Base-by-base conservation (phyloP, 1,140 invertebrate species). In the Diorhabda elongata region DNA sequence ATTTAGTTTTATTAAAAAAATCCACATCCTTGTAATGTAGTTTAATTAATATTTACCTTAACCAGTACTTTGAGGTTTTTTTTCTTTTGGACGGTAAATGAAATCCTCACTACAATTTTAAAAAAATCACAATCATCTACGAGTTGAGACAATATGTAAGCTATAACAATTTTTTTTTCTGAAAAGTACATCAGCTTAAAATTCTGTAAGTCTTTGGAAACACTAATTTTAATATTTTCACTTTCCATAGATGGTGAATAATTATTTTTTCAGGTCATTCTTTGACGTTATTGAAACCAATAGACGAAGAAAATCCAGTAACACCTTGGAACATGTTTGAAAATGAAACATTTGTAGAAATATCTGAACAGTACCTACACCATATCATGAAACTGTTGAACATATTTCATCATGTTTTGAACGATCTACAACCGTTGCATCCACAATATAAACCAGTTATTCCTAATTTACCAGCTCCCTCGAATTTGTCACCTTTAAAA, bases 401-500 rank as follows among this genome's bases (percentile, higher is more conserved):
- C 77, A 87, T 92, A 58, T 88, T 90, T 76, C 86, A 89, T 26
- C 90, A 92, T 78, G 86, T 94, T 58, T 86, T 93, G 60, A 91
- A 94, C 73, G 91, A 93, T 66, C 82, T 88, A 59, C 84, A 85
- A 67, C 84, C 90, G 62, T 83, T 85, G 56, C 81, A 87, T 0
- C 82, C 86, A 58, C 85, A 87, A 60, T 82, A 85, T 74, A 85
- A 85, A 67, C 76, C 87, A 5, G 80, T 83, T 2, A 80, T 87
- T 3, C 76, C 83, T 2, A 84, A 84, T 61, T 78, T 85, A 42
- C 78, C 84, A 7, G 67, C 76, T 4, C 67, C 81, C 2, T 81
- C 81, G 61, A 81, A 80, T 8, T 73, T 85, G 5, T 86, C 83
- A 1, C 83, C 84, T 0, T 82, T 85, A n/a, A 84, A 83, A 65